Conservation (phyloP, 2,797 vertebrate genomes). For the Brachymystax lenok region DNA sequence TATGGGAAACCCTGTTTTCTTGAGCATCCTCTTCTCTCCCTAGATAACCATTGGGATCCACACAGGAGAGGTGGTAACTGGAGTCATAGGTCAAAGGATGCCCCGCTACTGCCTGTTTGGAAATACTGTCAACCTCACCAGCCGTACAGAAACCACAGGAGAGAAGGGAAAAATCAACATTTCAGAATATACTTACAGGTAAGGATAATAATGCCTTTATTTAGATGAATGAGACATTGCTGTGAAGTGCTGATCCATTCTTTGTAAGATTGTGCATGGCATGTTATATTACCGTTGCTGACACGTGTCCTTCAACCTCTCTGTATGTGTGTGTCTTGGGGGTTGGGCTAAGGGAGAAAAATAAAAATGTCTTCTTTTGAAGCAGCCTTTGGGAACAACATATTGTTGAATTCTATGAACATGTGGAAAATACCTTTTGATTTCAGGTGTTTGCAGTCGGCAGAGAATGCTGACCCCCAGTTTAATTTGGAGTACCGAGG, state of each 20-base stretch:
- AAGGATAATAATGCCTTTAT: conserved; percentile 34
- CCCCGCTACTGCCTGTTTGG: conserved; percentile 97
- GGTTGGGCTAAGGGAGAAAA: background rate
- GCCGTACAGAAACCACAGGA: conserved; percentile 97
- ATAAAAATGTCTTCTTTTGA: background rate
- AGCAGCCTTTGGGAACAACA: background rate
- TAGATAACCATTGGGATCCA: conserved; percentile 99
- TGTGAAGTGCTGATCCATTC: background rate
- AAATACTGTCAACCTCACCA: conserved; percentile 98
- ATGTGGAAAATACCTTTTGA: conserved; percentile 6
- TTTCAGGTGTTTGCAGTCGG: conserved; percentile 91
- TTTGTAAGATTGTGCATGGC: background rate
- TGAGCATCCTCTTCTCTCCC: conserved; percentile 34
- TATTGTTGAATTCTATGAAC: background rate
- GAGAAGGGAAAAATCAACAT: conserved; percentile 96
- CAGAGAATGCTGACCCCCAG: conserved; percentile 94
- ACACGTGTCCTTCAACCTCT: background rate
- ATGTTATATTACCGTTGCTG: background rate
- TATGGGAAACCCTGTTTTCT: background rate
- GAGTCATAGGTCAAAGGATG: conserved; percentile 98
- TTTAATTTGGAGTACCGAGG: conserved; percentile 92
- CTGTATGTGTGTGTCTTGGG: background rate
- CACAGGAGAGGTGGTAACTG: conserved; percentile 98
- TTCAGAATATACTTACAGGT: conserved; percentile 97
- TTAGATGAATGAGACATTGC: background rate